phyloP scores from a whole-genome alignment of 2,888 invertebrate species.

The Erpobdella octoculata region DNA sequence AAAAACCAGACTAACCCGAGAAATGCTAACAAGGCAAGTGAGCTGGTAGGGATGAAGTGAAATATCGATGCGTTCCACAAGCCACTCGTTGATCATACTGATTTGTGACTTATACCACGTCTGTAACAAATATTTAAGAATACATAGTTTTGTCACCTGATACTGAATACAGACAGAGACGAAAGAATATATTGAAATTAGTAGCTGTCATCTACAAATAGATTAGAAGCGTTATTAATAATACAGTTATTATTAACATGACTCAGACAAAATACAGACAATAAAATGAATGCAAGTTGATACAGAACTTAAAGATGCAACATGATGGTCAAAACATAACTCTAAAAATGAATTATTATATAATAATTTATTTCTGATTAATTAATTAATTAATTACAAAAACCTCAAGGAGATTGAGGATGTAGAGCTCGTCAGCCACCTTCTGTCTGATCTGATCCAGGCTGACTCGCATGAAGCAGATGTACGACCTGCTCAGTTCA shows the following conservation, averaged over 20 bases:
- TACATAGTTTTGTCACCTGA: no score
- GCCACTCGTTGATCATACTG: conserved; percentile 84
- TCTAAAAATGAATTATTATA: no score
- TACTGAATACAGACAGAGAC: no score
- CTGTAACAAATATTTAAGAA: no score
- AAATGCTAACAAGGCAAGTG: conserved; percentile 84
- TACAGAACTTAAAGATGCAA: no score
- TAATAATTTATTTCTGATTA: no score
- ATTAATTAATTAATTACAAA: no score
- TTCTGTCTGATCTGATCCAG: conserved; percentile 96
- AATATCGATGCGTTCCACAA: conserved; percentile 82
- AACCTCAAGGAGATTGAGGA: conserved; percentile 70
- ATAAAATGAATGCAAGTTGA: background rate
- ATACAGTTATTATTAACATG: no score
- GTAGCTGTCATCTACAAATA: no score
- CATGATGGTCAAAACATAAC: no score
- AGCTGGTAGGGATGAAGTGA: conserved; percentile 93
- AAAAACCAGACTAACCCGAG: conserved; percentile 63
- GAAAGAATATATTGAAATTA: no score
- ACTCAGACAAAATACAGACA: background rate
- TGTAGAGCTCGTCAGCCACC: conserved; percentile 78
- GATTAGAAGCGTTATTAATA: no score
- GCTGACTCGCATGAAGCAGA: conserved; percentile 91
- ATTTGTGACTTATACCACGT: conserved; percentile 93
- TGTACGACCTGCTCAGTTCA: conserved; percentile 93